Percentiles rank a stretch among this genome's conserved stretches.
Conservation (phyloP, 2,888 invertebrate genomes). For the Labia minor region DNA sequence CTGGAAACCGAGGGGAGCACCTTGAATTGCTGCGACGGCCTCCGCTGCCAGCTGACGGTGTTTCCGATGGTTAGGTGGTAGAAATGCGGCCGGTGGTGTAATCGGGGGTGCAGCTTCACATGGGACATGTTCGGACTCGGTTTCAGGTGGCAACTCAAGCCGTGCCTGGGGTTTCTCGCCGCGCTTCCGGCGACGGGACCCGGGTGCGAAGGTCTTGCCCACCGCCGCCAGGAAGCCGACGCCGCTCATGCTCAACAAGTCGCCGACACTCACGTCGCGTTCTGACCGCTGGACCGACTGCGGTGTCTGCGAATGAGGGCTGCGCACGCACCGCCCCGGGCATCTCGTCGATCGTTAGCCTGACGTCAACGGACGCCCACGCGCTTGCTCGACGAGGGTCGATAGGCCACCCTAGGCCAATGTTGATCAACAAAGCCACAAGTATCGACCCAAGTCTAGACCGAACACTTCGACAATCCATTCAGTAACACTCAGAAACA, state of each 20-base stretch:
- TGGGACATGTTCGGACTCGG: constrained; percentile 43
- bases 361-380: constrained; percentile 15
- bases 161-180: constrained; percentile 50
- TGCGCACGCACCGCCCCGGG: constrained; percentile 15
- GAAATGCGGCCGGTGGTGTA: constrained; percentile 56
- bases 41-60: constrained; percentile 30
- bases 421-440: constrained; percentile 2
- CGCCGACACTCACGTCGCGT: not conserved
- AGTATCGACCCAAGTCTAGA: not conserved
- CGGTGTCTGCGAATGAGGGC: constrained; percentile 17
- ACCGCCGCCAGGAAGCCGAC: constrained; percentile 48
- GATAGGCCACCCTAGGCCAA: constrained; percentile 7
- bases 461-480: not conserved
- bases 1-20: not conserved
- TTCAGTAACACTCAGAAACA: too few relatives aligned
- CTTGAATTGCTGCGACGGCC: constrained; percentile 3
- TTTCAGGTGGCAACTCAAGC: constrained; percentile 29
- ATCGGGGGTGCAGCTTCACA: constrained; percentile 49
- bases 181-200: constrained; percentile 46
- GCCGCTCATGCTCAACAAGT: constrained; percentile 41
- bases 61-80: constrained; percentile 48
- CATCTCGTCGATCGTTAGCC: constrained; percentile 16
- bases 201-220: constrained; percentile 51
- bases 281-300: not conserved
- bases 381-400: constrained; percentile 14